These are phyloP conservation scores for Piprites chloris DNA, from an alignment of 2,113 vertebrate species.

Conservation along the genomic window DNA sequence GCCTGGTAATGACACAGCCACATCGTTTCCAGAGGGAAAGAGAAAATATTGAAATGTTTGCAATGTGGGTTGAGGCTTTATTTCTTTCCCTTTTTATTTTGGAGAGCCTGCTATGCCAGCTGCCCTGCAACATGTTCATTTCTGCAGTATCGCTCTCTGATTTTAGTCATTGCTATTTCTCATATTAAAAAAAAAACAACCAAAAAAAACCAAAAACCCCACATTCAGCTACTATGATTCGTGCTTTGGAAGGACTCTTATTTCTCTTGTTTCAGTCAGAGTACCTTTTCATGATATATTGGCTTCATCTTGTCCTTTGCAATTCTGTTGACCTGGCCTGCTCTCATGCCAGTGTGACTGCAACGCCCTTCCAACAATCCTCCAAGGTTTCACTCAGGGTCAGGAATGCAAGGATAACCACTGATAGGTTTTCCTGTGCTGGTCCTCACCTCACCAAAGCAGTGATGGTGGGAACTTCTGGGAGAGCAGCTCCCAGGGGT, in stretches of 20 bases:
- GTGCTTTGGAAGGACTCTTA: not conserved
- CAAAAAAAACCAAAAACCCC: too few species aligned
- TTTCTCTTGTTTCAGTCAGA: not conserved
- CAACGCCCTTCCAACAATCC: not conserved
- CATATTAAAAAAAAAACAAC: not conserved
- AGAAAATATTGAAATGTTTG: constrained; percentile 71
- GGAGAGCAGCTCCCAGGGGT: not conserved
- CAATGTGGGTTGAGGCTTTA: constrained; percentile 26
- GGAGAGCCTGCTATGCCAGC: constrained; percentile 35
- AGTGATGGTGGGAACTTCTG: not conserved
- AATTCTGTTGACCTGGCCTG: not conserved
- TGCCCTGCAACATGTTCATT: constrained; percentile 61
- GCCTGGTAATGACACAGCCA: constrained; percentile 19
- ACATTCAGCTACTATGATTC: not conserved
- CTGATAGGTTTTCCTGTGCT: not conserved
- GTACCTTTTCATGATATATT: not conserved
- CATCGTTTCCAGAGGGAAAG: constrained; percentile 14
- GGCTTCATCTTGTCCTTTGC: not conserved
- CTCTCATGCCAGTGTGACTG: not conserved
- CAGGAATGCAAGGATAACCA: not conserved
- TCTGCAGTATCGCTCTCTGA: not conserved
- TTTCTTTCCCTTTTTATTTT: constrained; percentile 32
- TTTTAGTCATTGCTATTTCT: constrained; percentile 34
- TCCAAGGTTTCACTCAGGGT: not conserved
- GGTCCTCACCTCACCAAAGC: not conserved